These are phyloP conservation scores for Alectura lathami DNA, from an alignment of 2,113 vertebrate genomes.

Conservation along the genomic window DNA sequence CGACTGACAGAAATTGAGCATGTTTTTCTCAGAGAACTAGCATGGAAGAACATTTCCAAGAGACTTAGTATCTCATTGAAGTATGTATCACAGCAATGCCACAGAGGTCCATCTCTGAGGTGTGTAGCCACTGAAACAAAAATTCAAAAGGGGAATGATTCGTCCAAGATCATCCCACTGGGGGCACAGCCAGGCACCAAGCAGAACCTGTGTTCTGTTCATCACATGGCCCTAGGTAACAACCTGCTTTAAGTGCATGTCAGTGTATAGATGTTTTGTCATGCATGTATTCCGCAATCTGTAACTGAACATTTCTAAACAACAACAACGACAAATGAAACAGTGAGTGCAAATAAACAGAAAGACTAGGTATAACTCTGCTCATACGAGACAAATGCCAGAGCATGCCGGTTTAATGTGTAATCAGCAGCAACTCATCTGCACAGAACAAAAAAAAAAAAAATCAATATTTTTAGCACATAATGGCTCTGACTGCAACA, in stretches of 20 bases:
- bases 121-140: neutral
- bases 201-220: neutral
- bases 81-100: neutral
- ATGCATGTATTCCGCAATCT: neutral
- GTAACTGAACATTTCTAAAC: neutral
- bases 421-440: neutral
- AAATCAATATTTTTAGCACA: neutral
- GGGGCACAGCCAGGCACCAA: neutral
- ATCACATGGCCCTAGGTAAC: neutral
- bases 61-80: neutral
- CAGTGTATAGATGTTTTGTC: neutral
- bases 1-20: neutral
- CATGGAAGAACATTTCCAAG: neutral
- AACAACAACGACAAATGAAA: neutral
- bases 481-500: neutral
- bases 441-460: neutral
- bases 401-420: neutral
- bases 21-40: neutral
- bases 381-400: neutral
- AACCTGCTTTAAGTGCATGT: neutral
- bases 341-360: neutral
- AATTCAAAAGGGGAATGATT: neutral
- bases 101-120: neutral
- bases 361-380: neutral
- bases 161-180: neutral